phyloP scores from a whole-genome alignment of 2,113 vertebrate genomes.

The Alaudala cheleensis region DNA sequence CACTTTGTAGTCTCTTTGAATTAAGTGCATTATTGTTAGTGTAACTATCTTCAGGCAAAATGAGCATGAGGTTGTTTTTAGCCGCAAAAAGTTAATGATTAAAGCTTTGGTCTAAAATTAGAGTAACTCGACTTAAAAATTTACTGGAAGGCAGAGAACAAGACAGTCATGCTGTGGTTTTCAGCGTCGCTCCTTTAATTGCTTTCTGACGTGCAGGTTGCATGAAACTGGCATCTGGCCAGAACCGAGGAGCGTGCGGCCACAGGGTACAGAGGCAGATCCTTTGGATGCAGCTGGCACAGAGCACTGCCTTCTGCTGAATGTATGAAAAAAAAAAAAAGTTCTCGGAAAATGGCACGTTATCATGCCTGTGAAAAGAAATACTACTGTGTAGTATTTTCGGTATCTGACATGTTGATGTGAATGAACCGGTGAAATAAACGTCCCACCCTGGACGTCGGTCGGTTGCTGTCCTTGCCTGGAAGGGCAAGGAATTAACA shows the following conservation, averaged over 20 bases:
- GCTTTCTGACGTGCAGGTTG: background rate
- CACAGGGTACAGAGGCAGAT: background rate
- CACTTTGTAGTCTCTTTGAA: slow-evolving; percentile 65
- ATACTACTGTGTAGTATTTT: too few relatives aligned
- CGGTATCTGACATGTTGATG: background rate
- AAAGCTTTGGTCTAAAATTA: slow-evolving; percentile 43
- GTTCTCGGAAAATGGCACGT: background rate
- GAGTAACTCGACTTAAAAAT: slow-evolving; percentile 7
- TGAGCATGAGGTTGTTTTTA: slow-evolving; percentile 55
- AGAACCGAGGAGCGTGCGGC: accelerated
- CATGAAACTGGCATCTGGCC: background rate
- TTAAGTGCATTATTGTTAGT: slow-evolving; percentile 55
- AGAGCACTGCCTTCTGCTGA: background rate
- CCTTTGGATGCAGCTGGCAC: background rate
- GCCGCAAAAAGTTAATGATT: slow-evolving; percentile 72
- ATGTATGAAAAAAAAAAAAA: accelerated
- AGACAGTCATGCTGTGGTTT: background rate
- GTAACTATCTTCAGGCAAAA: slow-evolving; percentile 35
- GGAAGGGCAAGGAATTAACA: background rate
- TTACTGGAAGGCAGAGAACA: slow-evolving; percentile 42
- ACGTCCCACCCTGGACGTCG: background rate
- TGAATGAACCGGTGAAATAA: background rate
- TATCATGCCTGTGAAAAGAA: background rate
- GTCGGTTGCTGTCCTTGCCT: background rate
- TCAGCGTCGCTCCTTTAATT: background rate